These are phyloP conservation scores for Nansenia antarctica DNA, from an alignment of 2,113 vertebrate species.

Conservation along the genomic window DNA sequence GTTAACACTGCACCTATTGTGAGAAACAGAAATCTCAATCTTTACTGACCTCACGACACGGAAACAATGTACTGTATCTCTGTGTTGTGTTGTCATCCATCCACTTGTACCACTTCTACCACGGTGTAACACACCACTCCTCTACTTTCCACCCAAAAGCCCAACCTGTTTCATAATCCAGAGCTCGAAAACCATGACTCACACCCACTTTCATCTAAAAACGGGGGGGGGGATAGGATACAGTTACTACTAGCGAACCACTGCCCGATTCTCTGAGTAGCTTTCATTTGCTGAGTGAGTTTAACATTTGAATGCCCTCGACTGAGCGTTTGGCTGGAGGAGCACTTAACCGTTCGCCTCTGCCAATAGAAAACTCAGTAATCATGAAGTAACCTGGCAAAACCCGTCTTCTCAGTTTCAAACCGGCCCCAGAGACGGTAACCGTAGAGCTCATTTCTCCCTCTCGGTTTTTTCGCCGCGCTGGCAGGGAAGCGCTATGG, in stretches of 20 bases:
- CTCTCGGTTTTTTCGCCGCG: neutral
- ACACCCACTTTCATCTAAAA: constrained; percentile 10
- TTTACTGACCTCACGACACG: too few relatives aligned
- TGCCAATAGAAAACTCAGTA: neutral
- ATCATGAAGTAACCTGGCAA: constrained; percentile 4
- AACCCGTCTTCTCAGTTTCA: neutral
- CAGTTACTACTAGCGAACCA: too few relatives aligned
- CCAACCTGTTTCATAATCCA: constrained; percentile 11
- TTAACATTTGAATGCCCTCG: neutral
- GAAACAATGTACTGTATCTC: too few relatives aligned
- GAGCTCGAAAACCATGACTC: constrained; percentile 13
- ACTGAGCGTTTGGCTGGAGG: neutral
- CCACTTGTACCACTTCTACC: neutral
- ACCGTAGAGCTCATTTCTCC: neutral
- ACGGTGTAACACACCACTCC: neutral
- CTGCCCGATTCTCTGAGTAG: neutral
- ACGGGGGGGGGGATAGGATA: too few relatives aligned
- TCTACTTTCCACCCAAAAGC: constrained; percentile 6
- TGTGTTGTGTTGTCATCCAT: neutral
- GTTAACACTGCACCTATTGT: too few relatives aligned
- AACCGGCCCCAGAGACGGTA: neutral
- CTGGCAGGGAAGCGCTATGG: neutral
- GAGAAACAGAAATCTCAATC: too few relatives aligned
- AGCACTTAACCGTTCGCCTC: neutral
- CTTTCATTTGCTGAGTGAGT: constrained; percentile 5